A percentile compares a stretch with the other conserved stretches of the same genome.
phyloP scores from a whole-genome alignment of 2,888 invertebrate species.

The Zygaena filipendulae region DNA sequence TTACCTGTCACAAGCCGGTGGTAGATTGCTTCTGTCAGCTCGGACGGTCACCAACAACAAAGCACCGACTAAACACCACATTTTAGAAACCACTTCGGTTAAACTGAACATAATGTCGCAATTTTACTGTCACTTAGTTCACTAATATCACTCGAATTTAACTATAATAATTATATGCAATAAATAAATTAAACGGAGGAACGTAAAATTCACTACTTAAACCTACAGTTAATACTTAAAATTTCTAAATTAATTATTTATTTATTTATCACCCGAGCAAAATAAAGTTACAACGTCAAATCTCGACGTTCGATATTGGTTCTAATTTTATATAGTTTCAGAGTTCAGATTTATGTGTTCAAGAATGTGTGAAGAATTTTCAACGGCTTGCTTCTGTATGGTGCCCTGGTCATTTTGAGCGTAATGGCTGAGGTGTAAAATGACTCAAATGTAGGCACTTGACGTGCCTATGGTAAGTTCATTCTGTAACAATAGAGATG shows the following conservation, averaged over 20 bases:
- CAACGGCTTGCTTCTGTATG: conserved; percentile 42
- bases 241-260: no score
- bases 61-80: conserved; percentile 11
- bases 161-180: conserved; percentile 20
- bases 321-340: conserved; percentile 20
- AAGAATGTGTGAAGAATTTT: conserved; percentile 47
- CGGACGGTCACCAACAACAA: conserved; percentile 18
- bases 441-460: conserved; percentile 22
- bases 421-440: conserved; percentile 24
- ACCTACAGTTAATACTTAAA: conserved; percentile 9
- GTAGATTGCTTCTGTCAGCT: conserved; percentile 47
- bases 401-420: conserved; percentile 43
- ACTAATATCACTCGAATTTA: conserved; percentile 50
- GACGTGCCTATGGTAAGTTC: conserved; percentile 22
- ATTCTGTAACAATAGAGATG: conserved; percentile 43
- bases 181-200: conserved; percentile 6
- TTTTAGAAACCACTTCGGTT: conserved; percentile 6
- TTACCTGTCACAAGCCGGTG: conserved; percentile 69
- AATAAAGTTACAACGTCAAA: no score
- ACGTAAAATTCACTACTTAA: background rate
- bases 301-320: no score
- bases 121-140: conserved; percentile 14
- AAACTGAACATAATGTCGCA: conserved; percentile 3
- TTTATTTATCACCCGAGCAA: no score
- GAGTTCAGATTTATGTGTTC: conserved; percentile 38